Evolutionary conservation across 2,113 vertebrate genomes (phyloP).

Genomic region (Nothocercus nigrocapillus): DNA sequence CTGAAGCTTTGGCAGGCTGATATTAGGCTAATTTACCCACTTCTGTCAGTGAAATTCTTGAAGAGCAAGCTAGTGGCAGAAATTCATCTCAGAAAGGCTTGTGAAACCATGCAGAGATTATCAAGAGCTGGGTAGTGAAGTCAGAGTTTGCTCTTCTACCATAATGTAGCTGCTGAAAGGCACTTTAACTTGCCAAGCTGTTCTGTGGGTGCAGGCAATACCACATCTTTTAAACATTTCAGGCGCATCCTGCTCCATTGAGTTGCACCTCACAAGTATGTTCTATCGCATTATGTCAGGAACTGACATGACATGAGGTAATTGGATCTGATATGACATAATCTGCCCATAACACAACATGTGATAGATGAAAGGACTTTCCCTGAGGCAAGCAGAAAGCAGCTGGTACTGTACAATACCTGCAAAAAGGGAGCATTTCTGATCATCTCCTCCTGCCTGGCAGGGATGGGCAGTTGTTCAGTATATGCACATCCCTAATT

Average conservation of each 20-base stretch:
- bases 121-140: not conserved
- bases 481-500: slow-evolving; percentile 9
- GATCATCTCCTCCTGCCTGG: slow-evolving; percentile 8
- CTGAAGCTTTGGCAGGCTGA: not conserved
- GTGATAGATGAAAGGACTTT: slow-evolving; percentile 59
- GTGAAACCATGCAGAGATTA: not conserved
- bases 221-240: not conserved
- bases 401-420: slow-evolving; percentile 16
- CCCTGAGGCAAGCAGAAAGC: slow-evolving; percentile 55
- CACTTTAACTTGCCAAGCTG: not conserved
- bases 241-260: not conserved
- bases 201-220: not conserved
- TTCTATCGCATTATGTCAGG: slow-evolving; percentile 48
- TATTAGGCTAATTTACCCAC: not conserved
- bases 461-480: not conserved
- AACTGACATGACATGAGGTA: slow-evolving; percentile 48
- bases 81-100: not conserved
- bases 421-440: slow-evolving; percentile 7
- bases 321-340: slow-evolving; percentile 67
- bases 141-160: not conserved
- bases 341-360: slow-evolving; percentile 35
- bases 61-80: not conserved
- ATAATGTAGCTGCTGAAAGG: not conserved
- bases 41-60: not conserved
- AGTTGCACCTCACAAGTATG: not conserved